phyloP scores from a whole-genome alignment of 2,113 vertebrate genomes.

The Spilogale gracilis region DNA sequence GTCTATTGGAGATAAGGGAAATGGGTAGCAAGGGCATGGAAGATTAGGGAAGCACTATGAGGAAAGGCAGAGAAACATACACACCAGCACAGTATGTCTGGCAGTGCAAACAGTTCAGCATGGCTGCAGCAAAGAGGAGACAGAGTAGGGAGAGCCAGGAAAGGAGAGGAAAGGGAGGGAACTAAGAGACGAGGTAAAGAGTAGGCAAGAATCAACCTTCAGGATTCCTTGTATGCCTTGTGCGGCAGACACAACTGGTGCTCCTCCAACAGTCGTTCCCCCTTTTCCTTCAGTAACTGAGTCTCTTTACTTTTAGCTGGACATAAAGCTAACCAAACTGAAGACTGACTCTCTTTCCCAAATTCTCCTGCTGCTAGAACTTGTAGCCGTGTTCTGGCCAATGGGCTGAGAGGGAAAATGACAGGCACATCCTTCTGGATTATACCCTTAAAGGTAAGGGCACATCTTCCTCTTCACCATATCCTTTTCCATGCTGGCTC shows the following conservation, averaged over 20 bases:
- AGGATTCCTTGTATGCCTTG: not conserved
- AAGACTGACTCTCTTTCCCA: not conserved
- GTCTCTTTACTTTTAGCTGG: not conserved
- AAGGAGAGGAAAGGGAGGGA: not conserved
- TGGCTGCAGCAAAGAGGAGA: not conserved
- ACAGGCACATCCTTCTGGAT: not conserved
- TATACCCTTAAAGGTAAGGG: not conserved
- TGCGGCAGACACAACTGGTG: not conserved
- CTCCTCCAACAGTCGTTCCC: not conserved
- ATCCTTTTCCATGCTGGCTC: constrained; percentile 3
- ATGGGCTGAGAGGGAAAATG: constrained; percentile 17
- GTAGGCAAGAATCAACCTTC: not conserved
- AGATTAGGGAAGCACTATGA: not conserved
- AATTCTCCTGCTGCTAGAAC: not conserved
- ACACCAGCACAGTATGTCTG: not conserved
- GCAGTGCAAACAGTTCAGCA: not conserved
- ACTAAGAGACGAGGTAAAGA: not conserved
- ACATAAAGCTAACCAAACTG: not conserved
- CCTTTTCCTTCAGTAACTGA: not conserved
- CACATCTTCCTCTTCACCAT: not conserved
- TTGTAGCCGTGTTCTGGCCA: constrained; percentile 7
- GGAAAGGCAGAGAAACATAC: not conserved
- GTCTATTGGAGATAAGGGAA: not conserved
- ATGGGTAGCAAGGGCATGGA: not conserved
- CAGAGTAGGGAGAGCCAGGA: not conserved